Conservation (phyloP, 2,888 invertebrate species). For the Raillietiella orientalis region DNA sequence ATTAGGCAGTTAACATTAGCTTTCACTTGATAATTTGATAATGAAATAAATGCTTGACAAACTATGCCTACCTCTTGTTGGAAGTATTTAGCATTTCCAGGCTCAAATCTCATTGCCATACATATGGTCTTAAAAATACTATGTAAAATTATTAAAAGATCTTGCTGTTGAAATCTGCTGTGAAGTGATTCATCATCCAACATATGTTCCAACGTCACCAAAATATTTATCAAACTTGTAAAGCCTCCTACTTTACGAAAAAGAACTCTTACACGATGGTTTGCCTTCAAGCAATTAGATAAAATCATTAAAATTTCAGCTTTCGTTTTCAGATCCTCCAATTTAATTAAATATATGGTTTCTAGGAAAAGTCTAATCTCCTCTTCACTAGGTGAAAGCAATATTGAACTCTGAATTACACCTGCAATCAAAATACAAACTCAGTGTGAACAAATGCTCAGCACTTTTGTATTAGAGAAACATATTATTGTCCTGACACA, state of each 20-base stretch:
- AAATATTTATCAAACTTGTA: constrained; percentile 79
- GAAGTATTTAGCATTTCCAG: constrained; percentile 94
- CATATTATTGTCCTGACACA: no score
- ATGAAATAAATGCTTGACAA: background rate
- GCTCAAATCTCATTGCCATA: constrained; percentile 94
- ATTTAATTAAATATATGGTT: constrained; percentile 62
- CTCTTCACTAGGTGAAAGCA: constrained; percentile 75
- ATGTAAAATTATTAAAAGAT: constrained; percentile 41
- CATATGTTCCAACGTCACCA: constrained; percentile 64
- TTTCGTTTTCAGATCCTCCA: constrained; percentile 45
- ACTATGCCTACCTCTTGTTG: constrained; percentile 48
- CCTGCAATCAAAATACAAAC: constrained; percentile 17
- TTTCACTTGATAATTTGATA: background rate
- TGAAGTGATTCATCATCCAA: constrained; percentile 20
- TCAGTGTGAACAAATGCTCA: no score
- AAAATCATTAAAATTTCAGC: constrained; percentile 59
- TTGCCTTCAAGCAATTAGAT: constrained; percentile 62
- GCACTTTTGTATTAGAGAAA: no score
- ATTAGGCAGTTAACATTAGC: no score
- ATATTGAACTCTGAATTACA: constrained; percentile 54
- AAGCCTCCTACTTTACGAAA: constrained; percentile 96
- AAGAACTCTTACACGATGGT: constrained; percentile 77
- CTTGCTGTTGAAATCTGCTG: constrained; percentile 17
- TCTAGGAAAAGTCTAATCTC: constrained; percentile 75
- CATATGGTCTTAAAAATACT: constrained; percentile 79